Percentiles rank a stretch among this genome's conserved stretches.
phyloP scores from a whole-genome alignment of 2,797 vertebrate species.

The Steatocranus sp. region DNA sequence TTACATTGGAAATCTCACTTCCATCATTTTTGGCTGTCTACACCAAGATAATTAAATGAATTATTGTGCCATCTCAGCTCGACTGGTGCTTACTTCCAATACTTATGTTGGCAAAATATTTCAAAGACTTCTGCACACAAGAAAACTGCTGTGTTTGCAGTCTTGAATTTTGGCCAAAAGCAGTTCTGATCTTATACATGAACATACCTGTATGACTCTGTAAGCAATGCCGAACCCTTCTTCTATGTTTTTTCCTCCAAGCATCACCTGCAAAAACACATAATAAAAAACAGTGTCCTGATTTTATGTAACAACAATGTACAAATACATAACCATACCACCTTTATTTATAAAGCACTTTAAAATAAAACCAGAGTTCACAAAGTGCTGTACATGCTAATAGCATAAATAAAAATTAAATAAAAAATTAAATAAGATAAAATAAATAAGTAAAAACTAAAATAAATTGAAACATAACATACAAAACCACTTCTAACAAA shows the following conservation, averaged over 20 bases:
- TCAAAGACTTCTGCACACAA: background rate
- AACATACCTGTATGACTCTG: conserved; percentile 91
- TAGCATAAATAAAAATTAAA: too few relatives aligned
- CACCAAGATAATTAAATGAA: background rate
- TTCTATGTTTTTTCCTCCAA: conserved; percentile 96
- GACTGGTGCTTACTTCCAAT: background rate
- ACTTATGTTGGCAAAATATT: background rate
- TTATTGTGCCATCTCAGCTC: background rate
- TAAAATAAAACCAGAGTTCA: too few relatives aligned
- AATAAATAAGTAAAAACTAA: too few relatives aligned
- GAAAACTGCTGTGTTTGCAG: background rate
- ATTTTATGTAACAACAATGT: background rate
- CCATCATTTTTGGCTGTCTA: background rate
- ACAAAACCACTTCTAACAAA: background rate
- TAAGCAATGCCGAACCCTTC: conserved; percentile 98
- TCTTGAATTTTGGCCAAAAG: background rate
- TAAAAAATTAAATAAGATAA: too few relatives aligned
- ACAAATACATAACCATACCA: background rate
- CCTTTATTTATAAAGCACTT: too few relatives aligned
- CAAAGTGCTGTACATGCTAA: too few relatives aligned
- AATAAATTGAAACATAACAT: too few relatives aligned
- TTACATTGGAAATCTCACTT: background rate
- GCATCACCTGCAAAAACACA: conserved; percentile 82
- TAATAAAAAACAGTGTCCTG: background rate
- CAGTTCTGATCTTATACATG: background rate